phyloP scores from a whole-genome alignment of 2,888 invertebrate genomes.

The Bellardia pandia region DNA sequence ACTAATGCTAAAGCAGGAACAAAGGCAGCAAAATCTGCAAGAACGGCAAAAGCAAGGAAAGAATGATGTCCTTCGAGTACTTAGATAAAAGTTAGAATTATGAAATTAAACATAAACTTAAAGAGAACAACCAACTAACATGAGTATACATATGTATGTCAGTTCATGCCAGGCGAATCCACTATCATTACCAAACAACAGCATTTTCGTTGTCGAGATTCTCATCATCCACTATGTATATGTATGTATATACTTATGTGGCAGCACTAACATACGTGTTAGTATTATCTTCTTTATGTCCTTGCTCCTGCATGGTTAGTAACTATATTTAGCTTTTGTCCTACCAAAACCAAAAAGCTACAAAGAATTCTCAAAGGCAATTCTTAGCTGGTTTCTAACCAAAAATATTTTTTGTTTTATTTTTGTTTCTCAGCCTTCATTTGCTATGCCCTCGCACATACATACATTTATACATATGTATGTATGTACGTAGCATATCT shows the following conservation, averaged over 20 bases:
- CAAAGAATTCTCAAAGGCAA: constrained; percentile 60
- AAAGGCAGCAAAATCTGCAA: constrained; percentile 5
- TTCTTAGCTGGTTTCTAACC: constrained; percentile 36
- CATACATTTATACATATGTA: neutral
- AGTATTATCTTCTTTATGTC: constrained; percentile 36
- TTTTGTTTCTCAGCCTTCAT: constrained; percentile 4
- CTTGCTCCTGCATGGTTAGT: neutral
- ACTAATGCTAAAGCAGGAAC: constrained; percentile 24
- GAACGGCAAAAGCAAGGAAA: constrained; percentile 17
- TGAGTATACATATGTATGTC: constrained; percentile 37
- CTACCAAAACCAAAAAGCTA: neutral
- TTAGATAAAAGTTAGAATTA: constrained; percentile 73
- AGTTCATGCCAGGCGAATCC: neutral
- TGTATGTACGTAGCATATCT: constrained; percentile 31
- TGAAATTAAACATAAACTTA: constrained; percentile 68
- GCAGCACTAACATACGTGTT: neutral
- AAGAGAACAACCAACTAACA: constrained; percentile 46
- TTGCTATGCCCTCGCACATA: neutral
- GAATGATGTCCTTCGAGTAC: constrained; percentile 63
- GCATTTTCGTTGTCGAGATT: constrained; percentile 18
- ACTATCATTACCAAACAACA: constrained; percentile 48
- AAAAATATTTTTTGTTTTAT: constrained; percentile 15
- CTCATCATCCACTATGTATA: constrained; percentile 29
- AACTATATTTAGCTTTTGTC: constrained; percentile 37
- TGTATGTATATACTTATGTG: no score